Percentiles rank a stretch among this genome's conserved stretches.
Conservation (phyloP, 1,140 invertebrate genomes). For the Helicorthomorpha holstii region DNA sequence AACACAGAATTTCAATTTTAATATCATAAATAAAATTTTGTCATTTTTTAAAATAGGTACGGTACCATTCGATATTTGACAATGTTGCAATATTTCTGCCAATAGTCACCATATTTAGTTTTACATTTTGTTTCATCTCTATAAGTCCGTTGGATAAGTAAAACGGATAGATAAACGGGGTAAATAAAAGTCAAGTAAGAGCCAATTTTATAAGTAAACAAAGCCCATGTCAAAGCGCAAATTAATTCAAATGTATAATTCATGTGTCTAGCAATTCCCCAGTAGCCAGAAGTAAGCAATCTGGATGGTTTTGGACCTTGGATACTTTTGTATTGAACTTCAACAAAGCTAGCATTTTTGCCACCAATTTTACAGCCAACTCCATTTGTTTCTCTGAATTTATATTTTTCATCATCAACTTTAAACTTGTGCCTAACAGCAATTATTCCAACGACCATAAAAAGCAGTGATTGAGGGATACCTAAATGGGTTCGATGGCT, state of each 20-base stretch:
- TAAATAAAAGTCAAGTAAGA: conserved; percentile 34
- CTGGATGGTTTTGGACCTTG: conserved; percentile 15
- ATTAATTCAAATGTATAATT: conserved; percentile 41
- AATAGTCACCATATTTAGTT: conserved; percentile 37
- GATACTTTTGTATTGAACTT: conserved; percentile 23
- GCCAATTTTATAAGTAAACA: conserved; percentile 27
- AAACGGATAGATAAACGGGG: conserved; percentile 30
- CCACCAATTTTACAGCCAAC: conserved; percentile 32
- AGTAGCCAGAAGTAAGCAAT: conserved; percentile 38
- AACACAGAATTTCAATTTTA: no score
- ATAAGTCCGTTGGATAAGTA: conserved; percentile 34
- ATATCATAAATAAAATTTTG: no score
- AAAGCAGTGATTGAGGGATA: conserved; percentile 14
- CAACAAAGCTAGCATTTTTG: conserved; percentile 26
- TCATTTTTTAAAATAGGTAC: conserved; percentile 28
- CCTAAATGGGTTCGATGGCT: conserved; percentile 21
- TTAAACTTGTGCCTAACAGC: conserved; percentile 32
- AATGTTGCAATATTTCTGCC: conserved; percentile 33
- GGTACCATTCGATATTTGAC: conserved; percentile 39
- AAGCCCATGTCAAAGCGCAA: conserved; percentile 32
- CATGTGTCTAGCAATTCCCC: conserved; percentile 39
- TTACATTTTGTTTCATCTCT: conserved; percentile 39
- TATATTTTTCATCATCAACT: conserved; percentile 32
- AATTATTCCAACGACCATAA: conserved; percentile 27
- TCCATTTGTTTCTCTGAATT: conserved; percentile 26